Base-by-base conservation (phyloP, 2,113 vertebrate species). In the Chionodraco myersi region DNA sequence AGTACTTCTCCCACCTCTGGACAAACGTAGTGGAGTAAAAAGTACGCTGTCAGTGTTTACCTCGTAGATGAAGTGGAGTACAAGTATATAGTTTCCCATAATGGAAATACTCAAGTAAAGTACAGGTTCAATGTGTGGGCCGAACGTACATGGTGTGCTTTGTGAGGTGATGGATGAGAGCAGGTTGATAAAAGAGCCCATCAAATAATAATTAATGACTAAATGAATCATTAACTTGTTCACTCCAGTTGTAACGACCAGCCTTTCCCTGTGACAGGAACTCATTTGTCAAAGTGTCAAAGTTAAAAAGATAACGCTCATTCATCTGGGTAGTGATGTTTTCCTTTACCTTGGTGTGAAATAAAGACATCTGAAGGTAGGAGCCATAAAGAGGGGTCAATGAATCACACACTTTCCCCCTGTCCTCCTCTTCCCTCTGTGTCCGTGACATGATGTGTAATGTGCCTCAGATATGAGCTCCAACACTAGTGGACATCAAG, bases 361-460 rank as follows among this genome's bases (percentile, higher is more conserved):
- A 66, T 68, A 14, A 7, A 66, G 54, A 74, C 68, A 70, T 67
- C 60, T 72, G 65, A 59, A 14, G 47, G 82, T 26, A 36, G 12
- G 72, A 79, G 77, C 65, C 80, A 60, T 53, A 41, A 72, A 72
- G 26, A 16, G 23, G 15, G 2, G 53, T 60, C n/a, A 41, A 71
- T 75, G 45, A 77, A 72, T 70, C 65, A 41, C 51, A 36, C 12
- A 59, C 45, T 26, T 15, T 11, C 45, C 60, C 45, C 21, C 76
- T 41, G 2, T 26, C 45, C 18, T 76, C 80, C 49, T 73, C 73
- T 26, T 72, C 44, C 23, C 18, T 76, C 48, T 30, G 16, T 6
- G 69, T 79, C 77, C 18, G 12, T 54, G 64, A 59, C 74, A 58
- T 79, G 87, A 91, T 69, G 58, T 77, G 85, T 84, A 54, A 83